Base-by-base conservation (phyloP, 2,888 invertebrate genomes). In the Crematogaster levior region DNA sequence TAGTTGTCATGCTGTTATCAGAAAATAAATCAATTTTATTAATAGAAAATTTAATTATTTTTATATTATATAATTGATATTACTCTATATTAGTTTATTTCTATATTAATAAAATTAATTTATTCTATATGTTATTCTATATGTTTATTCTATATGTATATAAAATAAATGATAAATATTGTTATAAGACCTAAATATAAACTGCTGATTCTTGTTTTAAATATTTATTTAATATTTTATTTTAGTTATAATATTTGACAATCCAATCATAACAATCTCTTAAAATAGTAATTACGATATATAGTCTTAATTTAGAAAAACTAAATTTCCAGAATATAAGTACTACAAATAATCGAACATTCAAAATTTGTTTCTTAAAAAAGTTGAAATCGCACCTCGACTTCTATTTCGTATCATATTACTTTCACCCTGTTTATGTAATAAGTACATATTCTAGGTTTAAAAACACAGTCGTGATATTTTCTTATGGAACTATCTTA, bases 401-500 rank as follows among this genome's bases (percentile, higher is more conserved):
- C 18, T 40, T 21, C 43, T 60, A 21, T 40, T 48, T 24, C 46
- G 7, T 73, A 18, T 37, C 10, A 21, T 18, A 37, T 40, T 40
- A 40, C 27, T 21, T 40, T 30, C 40, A 66, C 15, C 40, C 27
- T 53, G 3, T 27, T 51, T 65, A 40, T 24, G 15, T 51, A 21
- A 53, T 40, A 21, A 61, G n/a, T 53, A 21, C 10, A 6, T 9
- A n/a, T 53, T 65, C 37, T n/a, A 21, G 15, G n/a, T 51, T 40
- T 27, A 66, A 66, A 40, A 61, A 40, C 27, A 10, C 37, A 7
- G 27, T 18, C 40, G 21, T 15, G 63, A 63, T 75, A 40, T 66
- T 63, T 63, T 53, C 27, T 4, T n/a, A 9, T 5, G 12, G n/a
- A 27, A 9, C 30, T 40, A 51, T 68, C 43, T 65, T 18, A 9